phyloP scores from a whole-genome alignment of 2,113 vertebrate species.

The Sarotherodon lohbergeri region DNA sequence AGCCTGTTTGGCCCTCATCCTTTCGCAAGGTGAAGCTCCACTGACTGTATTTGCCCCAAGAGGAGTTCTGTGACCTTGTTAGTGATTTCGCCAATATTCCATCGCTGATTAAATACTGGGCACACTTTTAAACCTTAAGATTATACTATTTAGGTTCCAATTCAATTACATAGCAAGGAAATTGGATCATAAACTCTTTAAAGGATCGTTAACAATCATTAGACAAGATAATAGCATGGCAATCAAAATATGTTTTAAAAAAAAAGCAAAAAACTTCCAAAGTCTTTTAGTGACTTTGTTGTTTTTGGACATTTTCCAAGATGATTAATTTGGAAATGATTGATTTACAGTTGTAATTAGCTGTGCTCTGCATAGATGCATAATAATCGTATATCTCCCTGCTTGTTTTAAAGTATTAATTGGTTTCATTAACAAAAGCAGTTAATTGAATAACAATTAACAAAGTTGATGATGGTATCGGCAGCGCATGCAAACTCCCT shows the following conservation, averaged over 20 bases:
- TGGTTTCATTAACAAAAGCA: slow-evolving; percentile 75
- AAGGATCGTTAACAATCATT: slow-evolving; percentile 68
- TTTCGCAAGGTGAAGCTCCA: slow-evolving; percentile 3
- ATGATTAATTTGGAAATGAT: slow-evolving; percentile 68
- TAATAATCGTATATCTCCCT: slow-evolving; percentile 70
- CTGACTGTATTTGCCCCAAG: slow-evolving; percentile 26
- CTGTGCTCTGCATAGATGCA: slow-evolving; percentile 68
- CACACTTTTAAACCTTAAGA: slow-evolving; percentile 54
- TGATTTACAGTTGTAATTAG: slow-evolving; percentile 75
- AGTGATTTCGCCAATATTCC: slow-evolving; percentile 10
- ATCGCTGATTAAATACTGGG: slow-evolving; percentile 59
- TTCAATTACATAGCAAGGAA: slow-evolving; percentile 63
- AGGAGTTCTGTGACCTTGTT: slow-evolving; percentile 65
- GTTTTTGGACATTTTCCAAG: slow-evolving; percentile 70
- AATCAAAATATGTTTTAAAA: slow-evolving; percentile 60
- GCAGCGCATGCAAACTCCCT: slow-evolving; percentile 59
- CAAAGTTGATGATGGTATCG: slow-evolving; percentile 66
- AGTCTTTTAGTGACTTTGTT: slow-evolving; percentile 73
- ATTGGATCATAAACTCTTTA: slow-evolving; percentile 68
- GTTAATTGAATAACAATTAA: slow-evolving; percentile 76
- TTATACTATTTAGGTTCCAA: slow-evolving; percentile 61
- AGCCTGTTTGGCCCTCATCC: not conserved
- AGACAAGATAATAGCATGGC: slow-evolving; percentile 64
- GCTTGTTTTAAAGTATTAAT: slow-evolving; percentile 74
- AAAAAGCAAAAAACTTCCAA: slow-evolving; percentile 54